Evolutionary conservation across 2,888 invertebrate species (phyloP), one percentile per base, ranked within the genome.

Genomic region (Aleiodes leptofemur): DNA sequence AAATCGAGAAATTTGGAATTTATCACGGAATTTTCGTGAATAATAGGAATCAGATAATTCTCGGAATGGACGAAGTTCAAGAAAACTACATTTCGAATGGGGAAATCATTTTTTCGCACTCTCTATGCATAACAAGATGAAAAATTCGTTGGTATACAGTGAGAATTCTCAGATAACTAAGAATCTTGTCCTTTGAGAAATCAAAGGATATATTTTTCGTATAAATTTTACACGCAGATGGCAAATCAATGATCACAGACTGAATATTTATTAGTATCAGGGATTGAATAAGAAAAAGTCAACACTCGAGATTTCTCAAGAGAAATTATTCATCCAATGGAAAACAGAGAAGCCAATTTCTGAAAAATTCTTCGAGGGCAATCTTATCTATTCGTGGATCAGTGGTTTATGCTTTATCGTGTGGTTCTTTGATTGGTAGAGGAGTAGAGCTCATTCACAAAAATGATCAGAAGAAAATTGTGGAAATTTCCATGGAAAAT

Each of bases 261-360:
- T 74, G 81, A 81, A 82, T 82, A 82, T 82, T 81, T 81, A 82
- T 82, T 79, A 81, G 79, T 73, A 73, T 72, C 76, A 72, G 77
- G 77, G 76, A 81, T 74, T 69, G 57, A 72, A 64, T 31, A 50
- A 73, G 69, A 71, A 57, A 23, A 61, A 76, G 48, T 76, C 59
- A 38, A 53, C 43, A 69, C 68, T 80, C 69, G 72, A 76, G 80
- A 80, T 79, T 80, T 81, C 81, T 80, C 79, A 69, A 74, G 79
- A 77, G 81, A 79, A 79, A 80, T 79, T 78, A 79, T 73, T 76
- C 74, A 73, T 69, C 43, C 7, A 69, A 59, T 59, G 59, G 38
- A 43, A 43, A 43, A 38, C 38, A 38, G 38, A 43, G 11, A 43
- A 43, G 51, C 14, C 14, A 51, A 51, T 51, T n/a, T 51, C 14